These are phyloP conservation scores for Pardalotus punctatus DNA, from an alignment of 2,113 vertebrate genomes.

Conservation along the genomic window DNA sequence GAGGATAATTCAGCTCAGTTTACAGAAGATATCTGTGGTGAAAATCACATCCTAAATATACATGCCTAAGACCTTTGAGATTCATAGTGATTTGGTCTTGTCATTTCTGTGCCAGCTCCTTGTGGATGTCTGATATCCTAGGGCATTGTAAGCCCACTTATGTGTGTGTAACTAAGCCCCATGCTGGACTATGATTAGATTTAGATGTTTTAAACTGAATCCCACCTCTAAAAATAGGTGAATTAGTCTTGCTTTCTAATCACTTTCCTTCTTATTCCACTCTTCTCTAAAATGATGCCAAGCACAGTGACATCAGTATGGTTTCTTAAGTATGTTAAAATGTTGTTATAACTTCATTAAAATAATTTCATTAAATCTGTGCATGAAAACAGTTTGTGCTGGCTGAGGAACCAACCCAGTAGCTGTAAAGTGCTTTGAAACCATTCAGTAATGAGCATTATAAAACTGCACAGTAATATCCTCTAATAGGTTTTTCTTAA, in stretches of 20 bases:
- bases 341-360: background rate
- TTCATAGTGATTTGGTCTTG: background rate
- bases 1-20: background rate
- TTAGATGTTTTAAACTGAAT: background rate
- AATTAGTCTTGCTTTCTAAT: background rate
- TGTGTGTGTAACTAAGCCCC: background rate
- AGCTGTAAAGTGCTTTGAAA: background rate
- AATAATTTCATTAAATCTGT: background rate
- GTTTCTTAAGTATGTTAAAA: background rate
- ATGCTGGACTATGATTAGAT: background rate
- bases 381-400: background rate
- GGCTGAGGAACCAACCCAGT: background rate
- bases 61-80: fast-evolving
- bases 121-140: background rate
- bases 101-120: background rate
- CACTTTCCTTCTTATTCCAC: background rate
- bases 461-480: background rate
- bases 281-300: background rate
- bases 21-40: background rate
- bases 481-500: conserved; percentile 18
- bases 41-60: background rate
- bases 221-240: background rate
- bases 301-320: background rate
- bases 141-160: background rate
- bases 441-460: background rate